Evolutionary conservation across 2,797 vertebrate genomes (phyloP).

Genomic region (Hippocampus kuda): DNA sequence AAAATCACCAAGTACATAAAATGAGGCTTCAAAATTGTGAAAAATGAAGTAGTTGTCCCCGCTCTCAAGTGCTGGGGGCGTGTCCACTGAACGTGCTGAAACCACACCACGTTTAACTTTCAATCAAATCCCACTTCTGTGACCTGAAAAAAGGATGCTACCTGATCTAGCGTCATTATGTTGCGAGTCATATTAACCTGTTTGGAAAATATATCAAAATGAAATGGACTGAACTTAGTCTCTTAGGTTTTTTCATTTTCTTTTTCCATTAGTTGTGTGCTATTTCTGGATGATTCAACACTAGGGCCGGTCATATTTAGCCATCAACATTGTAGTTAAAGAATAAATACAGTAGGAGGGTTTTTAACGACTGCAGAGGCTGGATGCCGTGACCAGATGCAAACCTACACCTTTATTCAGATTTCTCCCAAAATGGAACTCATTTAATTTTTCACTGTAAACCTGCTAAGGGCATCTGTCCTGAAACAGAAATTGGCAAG

Average conservation of each 20-base stretch:
- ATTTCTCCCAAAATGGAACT: not conserved
- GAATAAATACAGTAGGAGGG: too few relatives aligned
- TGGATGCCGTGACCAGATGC: too few relatives aligned
- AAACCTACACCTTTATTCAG: not conserved
- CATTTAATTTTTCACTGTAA: not conserved
- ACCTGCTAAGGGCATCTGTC: conserved; percentile 31
- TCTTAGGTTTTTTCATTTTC: too few relatives aligned
- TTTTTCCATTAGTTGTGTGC: too few relatives aligned
- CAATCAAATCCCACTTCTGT: not conserved
- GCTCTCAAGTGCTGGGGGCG: not conserved
- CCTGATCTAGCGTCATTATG: not conserved
- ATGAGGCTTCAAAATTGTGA: not conserved
- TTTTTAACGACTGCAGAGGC: too few relatives aligned
- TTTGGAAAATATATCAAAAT: not conserved
- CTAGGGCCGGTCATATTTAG: too few relatives aligned
- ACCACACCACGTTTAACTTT: not conserved
- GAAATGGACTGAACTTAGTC: too few relatives aligned
- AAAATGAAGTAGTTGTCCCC: not conserved
- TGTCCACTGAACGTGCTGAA: not conserved
- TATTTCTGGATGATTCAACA: too few relatives aligned
- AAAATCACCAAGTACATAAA: not conserved
- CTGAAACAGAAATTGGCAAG: conserved; percentile 2
- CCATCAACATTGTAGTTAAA: too few relatives aligned
- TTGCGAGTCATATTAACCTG: not conserved
- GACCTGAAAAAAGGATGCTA: not conserved